A percentile compares a stretch with the other conserved stretches of the same genome.
These are phyloP conservation scores for Acanthosepion esculentum DNA, from an alignment of 2,888 invertebrate genomes.

Conservation along the genomic window DNA sequence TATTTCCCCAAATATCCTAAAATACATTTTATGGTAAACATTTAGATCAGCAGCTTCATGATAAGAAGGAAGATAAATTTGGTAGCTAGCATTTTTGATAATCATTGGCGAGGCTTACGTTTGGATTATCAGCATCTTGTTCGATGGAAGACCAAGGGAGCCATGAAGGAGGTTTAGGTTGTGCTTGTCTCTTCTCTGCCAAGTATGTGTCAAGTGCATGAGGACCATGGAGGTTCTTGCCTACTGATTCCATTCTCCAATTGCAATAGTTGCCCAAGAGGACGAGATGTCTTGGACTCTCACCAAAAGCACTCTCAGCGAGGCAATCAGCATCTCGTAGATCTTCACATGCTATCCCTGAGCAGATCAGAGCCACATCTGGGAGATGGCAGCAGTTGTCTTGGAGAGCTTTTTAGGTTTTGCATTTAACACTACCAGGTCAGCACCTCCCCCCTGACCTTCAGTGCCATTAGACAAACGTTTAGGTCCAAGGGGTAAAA, in stretches of 20 bases:
- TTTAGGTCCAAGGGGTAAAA: too few relatives aligned
- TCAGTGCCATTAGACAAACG: too few relatives aligned
- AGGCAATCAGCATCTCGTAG: not conserved
- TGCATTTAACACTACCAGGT: not conserved
- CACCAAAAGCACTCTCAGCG: conserved; percentile 3
- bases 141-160: not conserved
- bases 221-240: not conserved
- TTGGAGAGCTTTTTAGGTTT: not conserved
- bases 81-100: not conserved
- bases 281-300: not conserved
- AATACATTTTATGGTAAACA: too few relatives aligned
- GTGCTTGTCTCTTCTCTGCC: not conserved
- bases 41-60: not conserved
- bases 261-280: not conserved
- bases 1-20: too few relatives aligned
- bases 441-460: not conserved
- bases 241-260: not conserved
- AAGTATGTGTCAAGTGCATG: not conserved
- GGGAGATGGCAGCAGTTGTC: not conserved
- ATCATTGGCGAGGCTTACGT: not conserved
- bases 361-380: not conserved
- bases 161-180: not conserved
- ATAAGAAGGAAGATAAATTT: not conserved
- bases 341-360: not conserved
- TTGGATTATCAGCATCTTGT: not conserved